Evolutionary conservation across 1,140 invertebrate species (phyloP).

Genomic region (Matsumurasca onukii): DNA sequence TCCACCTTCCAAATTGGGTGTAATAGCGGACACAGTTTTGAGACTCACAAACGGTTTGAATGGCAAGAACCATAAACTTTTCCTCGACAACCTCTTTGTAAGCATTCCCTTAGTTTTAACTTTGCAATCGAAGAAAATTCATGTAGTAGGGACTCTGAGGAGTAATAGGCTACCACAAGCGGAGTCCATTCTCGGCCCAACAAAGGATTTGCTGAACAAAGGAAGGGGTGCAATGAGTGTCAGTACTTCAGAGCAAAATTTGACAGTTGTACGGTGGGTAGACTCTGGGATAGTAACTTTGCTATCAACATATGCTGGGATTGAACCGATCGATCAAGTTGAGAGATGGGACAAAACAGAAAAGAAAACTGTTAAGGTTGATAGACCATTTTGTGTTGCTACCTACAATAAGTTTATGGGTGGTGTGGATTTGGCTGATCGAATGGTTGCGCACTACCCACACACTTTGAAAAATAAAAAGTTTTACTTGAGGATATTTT

Average conservation of each 20-base stretch:
- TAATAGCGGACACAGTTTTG: slow-evolving; percentile 32
- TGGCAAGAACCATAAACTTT: slow-evolving; percentile 38
- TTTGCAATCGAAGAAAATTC: background rate
- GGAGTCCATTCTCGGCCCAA: background rate
- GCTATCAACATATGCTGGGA: slow-evolving; percentile 38
- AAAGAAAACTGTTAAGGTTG: slow-evolving; percentile 39
- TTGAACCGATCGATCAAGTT: slow-evolving; percentile 34
- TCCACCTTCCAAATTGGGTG: slow-evolving; percentile 9
- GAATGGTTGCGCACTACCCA: slow-evolving; percentile 41
- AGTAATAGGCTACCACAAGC: slow-evolving; percentile 1
- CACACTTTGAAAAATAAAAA: slow-evolving; percentile 39
- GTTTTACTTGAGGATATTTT: slow-evolving; percentile 42
- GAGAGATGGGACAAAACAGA: slow-evolving; percentile 35
- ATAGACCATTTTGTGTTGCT: slow-evolving; percentile 38
- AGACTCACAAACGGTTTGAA: slow-evolving; percentile 22
- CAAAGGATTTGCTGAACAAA: slow-evolving; percentile 32
- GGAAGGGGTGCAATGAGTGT: slow-evolving; percentile 31
- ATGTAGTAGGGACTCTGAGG: slow-evolving; percentile 24
- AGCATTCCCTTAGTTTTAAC: background rate
- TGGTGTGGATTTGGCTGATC: slow-evolving; percentile 44
- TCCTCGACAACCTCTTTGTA: slow-evolving; percentile 40
- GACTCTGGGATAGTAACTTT: slow-evolving; percentile 30
- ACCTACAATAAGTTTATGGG: slow-evolving; percentile 46
- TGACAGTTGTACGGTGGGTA: slow-evolving; percentile 35
- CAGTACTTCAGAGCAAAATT: slow-evolving; percentile 32